Conservation (phyloP, 2,888 invertebrate species). For the Ormyrus thymus region DNA sequence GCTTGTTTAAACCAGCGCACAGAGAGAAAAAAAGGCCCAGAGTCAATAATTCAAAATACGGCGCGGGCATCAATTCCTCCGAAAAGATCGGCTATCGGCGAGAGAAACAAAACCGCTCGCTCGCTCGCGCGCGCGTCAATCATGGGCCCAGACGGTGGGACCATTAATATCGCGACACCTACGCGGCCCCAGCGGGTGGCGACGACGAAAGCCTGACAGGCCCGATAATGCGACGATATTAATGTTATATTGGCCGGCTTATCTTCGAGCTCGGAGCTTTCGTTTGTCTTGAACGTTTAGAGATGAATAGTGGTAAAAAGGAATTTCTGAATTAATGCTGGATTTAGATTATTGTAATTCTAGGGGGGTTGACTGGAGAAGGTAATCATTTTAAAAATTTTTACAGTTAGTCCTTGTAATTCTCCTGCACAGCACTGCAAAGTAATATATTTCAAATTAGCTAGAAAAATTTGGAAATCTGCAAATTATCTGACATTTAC, state of each 20-base stretch:
- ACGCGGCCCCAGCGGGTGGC: background rate
- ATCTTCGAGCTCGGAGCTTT: too few species aligned
- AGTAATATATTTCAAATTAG: background rate
- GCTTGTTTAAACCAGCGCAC: background rate
- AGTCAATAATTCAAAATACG: constrained; percentile 5
- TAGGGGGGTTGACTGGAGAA: too few species aligned
- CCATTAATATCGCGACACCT: constrained; percentile 23
- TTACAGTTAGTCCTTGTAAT: too few species aligned
- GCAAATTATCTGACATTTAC: too few species aligned
- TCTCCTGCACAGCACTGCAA: too few species aligned
- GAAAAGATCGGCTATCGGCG: background rate
- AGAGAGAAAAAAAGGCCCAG: constrained; percentile 22
- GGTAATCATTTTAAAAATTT: too few species aligned
- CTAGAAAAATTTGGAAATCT: background rate
- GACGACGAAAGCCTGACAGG: background rate
- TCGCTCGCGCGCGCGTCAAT: constrained; percentile 3
- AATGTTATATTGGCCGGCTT: too few species aligned
- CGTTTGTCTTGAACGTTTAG: too few species aligned
- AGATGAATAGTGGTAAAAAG: too few species aligned
- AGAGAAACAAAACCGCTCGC: constrained; percentile 6
- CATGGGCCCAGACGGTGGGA: background rate
- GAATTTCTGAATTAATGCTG: too few species aligned
- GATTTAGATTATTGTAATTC: too few species aligned
- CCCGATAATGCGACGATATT: background rate
- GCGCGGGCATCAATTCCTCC: background rate